phyloP scores from a whole-genome alignment of 2,888 invertebrate species.

The Eilema sororculum region DNA sequence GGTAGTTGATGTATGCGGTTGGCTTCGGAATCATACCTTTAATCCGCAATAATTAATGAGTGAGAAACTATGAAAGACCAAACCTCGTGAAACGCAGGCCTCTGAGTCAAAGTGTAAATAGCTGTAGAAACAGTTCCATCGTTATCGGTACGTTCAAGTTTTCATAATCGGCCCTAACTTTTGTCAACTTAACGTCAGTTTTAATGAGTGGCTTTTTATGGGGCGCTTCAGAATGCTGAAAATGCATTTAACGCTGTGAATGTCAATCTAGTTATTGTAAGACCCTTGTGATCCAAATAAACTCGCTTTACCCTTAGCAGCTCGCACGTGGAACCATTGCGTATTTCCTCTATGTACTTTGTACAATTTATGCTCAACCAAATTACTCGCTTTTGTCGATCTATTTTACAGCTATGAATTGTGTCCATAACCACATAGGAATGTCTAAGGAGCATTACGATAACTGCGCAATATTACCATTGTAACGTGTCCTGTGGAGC shows the following conservation, averaged over 20 bases:
- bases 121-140: background rate
- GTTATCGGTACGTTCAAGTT: slow-evolving; percentile 5
- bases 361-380: slow-evolving; percentile 9
- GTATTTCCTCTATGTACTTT: background rate
- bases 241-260: background rate
- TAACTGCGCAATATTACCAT: background rate
- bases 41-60: too few relatives aligned
- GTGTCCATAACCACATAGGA: too few relatives aligned
- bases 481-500: background rate
- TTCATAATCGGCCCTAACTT: background rate
- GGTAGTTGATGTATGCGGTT: too few relatives aligned
- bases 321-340: slow-evolving; percentile 10
- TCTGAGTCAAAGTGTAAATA: background rate
- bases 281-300: background rate
- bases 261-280: background rate
- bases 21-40: too few relatives aligned
- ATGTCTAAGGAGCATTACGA: background rate
- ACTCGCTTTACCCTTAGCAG: slow-evolving; percentile 6
- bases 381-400: slow-evolving; percentile 19
- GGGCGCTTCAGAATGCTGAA: slow-evolving; percentile 10
- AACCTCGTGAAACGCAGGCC: background rate
- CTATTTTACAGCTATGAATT: slow-evolving; percentile 7
- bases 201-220: slow-evolving; percentile 9
- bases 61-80: background rate
- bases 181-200: slow-evolving; percentile 7